phyloP scores from a whole-genome alignment of 2,113 vertebrate genomes.

The Oncorhynchus nerka region DNA sequence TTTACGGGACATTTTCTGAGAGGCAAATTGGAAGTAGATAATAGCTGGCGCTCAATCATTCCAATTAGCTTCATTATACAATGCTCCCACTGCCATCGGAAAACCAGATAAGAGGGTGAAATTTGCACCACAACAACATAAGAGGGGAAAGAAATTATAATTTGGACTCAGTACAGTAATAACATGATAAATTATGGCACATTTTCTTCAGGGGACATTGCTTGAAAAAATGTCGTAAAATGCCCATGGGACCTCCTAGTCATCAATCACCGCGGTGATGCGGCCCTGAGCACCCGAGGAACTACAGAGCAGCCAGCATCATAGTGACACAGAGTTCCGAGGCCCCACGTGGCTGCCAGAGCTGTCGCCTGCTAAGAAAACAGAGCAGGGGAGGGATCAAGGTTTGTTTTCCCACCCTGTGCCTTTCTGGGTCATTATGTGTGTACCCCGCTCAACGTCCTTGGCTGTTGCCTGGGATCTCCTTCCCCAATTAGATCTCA shows the following conservation, averaged over 20 bases:
- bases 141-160: slow-evolving; percentile 36
- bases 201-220: slow-evolving; percentile 73
- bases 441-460: slow-evolving; percentile 74
- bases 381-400: slow-evolving; percentile 78
- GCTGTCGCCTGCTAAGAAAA: slow-evolving; percentile 74
- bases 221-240: slow-evolving; percentile 71
- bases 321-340: slow-evolving; percentile 64
- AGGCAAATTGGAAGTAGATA: background rate
- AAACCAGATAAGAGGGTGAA: background rate
- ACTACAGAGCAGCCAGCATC: slow-evolving; percentile 64
- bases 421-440: slow-evolving; percentile 78
- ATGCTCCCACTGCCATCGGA: background rate
- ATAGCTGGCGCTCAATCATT: background rate
- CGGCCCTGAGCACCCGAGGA: slow-evolving; percentile 64
- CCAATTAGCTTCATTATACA: background rate
- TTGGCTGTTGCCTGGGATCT: slow-evolving; percentile 80
- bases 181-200: slow-evolving; percentile 69
- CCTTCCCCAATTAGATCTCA: slow-evolving; percentile 88
- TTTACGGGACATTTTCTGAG: background rate
- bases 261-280: slow-evolving; percentile 71
- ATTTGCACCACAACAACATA: slow-evolving; percentile 50
- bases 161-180: slow-evolving; percentile 63
- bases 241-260: slow-evolving; percentile 65
- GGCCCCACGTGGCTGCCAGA: slow-evolving; percentile 68
- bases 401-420: slow-evolving; percentile 73